phyloP scores from a whole-genome alignment of 2,797 vertebrate genomes.

The Squalus acanthias region DNA sequence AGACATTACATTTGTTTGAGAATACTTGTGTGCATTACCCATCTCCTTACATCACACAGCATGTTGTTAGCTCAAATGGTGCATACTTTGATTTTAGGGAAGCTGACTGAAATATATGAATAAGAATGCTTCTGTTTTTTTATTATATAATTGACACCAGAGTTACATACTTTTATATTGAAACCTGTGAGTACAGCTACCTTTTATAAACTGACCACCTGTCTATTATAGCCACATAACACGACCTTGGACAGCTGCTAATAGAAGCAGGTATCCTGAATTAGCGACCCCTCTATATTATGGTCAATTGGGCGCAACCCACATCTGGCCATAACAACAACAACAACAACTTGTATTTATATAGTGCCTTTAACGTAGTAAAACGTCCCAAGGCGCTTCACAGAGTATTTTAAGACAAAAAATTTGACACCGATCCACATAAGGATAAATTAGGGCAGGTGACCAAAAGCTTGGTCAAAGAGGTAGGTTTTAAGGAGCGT shows the following conservation, averaged over 20 bases:
- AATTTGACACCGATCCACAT: no score
- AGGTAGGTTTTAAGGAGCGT: no score
- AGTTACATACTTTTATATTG: background rate
- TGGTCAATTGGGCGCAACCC: background rate
- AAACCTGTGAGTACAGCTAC: background rate
- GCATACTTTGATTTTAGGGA: background rate
- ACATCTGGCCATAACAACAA: background rate
- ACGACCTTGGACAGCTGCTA: background rate
- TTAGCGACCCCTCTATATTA: background rate
- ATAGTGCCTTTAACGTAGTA: no score
- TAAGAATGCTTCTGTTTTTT: background rate
- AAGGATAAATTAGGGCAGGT: no score
- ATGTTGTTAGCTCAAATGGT: background rate
- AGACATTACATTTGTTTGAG: slow-evolving; percentile 9
- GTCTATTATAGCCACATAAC: background rate
- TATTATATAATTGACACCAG: background rate
- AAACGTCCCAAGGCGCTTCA: no score
- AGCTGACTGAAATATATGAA: background rate
- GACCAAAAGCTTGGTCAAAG: no score
- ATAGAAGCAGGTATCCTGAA: background rate
- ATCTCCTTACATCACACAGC: background rate
- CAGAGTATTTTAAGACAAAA: no score
- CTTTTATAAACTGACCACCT: background rate
- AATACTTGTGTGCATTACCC: background rate
- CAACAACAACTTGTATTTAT: no score